Base-by-base conservation (phyloP, 2,888 invertebrate species). In the Heliconius aoede region DNA sequence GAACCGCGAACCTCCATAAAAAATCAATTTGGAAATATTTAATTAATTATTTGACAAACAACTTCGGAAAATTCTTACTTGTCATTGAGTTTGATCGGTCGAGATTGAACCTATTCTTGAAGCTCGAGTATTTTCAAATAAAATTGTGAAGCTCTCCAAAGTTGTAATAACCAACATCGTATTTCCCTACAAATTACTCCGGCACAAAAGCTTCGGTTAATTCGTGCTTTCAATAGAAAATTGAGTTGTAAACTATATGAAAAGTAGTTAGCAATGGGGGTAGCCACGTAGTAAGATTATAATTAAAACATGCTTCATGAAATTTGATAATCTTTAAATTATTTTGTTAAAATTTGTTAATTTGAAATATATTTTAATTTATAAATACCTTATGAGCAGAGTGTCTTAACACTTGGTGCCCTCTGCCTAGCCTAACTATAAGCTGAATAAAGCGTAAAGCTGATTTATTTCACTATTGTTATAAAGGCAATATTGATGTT, bases 91-190 rank as follows among this genome's bases (percentile, higher is more conserved):
- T 61, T 61, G 74, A 74, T 74, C 36, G 69, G 51, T 46, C 69
- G 61, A 69, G 32, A 74, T 61, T 69, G 74, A 61, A 69, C 46
- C 24, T 51, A 74, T 69, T 74, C 69, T 69, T 51, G 32, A 69
- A 26, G 24, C 74, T 74, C 30, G 69, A 74, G 58, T 67, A 74
- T 18, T 61, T 74, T 26, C 24, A 69, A 74, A 65, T 74, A 69
- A 69, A 74, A 69, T 69, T 69, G 68, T 15, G 60, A 72, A 72
- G 26, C 58, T 58, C 36, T 32, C 36, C 32, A 24, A 72, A 58
- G 26, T 68, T 68, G n/a, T 36, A 60, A 60, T 60, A 72, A 72
- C 36, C 58, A 72, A 55, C 55, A 69, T 32, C 69, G n/a, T 69
- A 69, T 55, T 69, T 69, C 30, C 55, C 30, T 8, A 32, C 69